A percentile compares a stretch with the other conserved stretches of the same genome.
Evolutionary conservation across 2,888 invertebrate species (phyloP).

Genomic region (Chloroclysta siterata): DNA sequence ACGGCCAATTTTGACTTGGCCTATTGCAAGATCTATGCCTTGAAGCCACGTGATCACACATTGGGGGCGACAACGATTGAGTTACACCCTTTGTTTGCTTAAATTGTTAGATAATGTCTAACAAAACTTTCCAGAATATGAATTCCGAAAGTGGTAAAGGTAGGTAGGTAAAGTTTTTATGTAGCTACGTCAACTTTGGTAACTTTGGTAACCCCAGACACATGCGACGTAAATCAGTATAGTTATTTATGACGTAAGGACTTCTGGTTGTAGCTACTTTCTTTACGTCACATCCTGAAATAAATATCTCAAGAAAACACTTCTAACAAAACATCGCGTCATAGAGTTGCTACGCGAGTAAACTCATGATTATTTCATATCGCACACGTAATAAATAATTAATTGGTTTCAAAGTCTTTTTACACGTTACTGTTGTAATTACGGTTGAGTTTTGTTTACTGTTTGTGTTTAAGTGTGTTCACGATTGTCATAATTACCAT

Average conservation of each 20-base stretch:
- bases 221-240: conserved; percentile 37
- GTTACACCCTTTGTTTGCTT: conserved; percentile 9
- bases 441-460: conserved; percentile 32
- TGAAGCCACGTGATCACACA: conserved; percentile 41
- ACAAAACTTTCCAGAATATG: background rate
- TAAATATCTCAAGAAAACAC: conserved; percentile 27
- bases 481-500: conserved; percentile 42
- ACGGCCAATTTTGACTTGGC: conserved; percentile 45
- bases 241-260: conserved; percentile 32
- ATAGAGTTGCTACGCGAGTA: conserved; percentile 39
- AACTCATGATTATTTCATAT: conserved; percentile 33
- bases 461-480: conserved; percentile 29
- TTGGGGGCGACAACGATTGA: conserved; percentile 38
- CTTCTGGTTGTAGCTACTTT: conserved; percentile 8
- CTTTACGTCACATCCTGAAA: conserved; percentile 19
- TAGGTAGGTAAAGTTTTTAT: too few species aligned
- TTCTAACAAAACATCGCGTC: conserved; percentile 19
- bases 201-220: conserved; percentile 8
- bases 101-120: too few species aligned
- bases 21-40: conserved; percentile 63
- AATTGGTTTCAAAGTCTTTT: conserved; percentile 45
- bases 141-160: too few species aligned
- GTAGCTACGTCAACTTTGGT: background rate
- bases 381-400: conserved; percentile 42
- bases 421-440: conserved; percentile 39